A percentile compares a stretch with the other conserved stretches of the same genome.
Conservation (phyloP, 2,113 vertebrate species). For the Neopipo cinnamomea region DNA sequence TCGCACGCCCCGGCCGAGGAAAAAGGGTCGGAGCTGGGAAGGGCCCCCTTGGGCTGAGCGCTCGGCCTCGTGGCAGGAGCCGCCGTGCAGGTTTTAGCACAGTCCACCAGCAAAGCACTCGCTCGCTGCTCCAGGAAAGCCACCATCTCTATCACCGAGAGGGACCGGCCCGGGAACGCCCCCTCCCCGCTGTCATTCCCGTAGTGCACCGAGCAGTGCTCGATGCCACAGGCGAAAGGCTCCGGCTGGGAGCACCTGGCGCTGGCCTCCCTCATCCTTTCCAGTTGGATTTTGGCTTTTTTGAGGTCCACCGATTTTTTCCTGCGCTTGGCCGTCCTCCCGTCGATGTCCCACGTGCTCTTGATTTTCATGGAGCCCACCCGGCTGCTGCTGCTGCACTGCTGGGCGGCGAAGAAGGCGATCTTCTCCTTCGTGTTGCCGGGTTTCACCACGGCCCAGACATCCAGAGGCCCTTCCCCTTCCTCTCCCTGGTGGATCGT, state of each 20-base stretch:
- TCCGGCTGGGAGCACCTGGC: conserved; percentile 67
- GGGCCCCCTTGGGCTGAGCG: conserved; percentile 51
- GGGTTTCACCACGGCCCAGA: conserved; percentile 91
- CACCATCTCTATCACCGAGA: conserved; percentile 93
- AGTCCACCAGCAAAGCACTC: conserved; percentile 74
- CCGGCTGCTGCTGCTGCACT: conserved; percentile 62
- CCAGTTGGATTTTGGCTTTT: conserved; percentile 73
- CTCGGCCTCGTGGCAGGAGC: conserved; percentile 39
- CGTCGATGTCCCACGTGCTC: conserved; percentile 84
- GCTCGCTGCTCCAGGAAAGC: conserved; percentile 89
- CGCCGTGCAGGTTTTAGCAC: conserved; percentile 65
- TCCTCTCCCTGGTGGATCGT: conserved; percentile 79
- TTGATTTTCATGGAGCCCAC: conserved; percentile 82
- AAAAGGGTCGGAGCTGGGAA: conserved; percentile 30
- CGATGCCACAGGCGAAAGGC: conserved; percentile 70
- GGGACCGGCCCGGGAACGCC: conserved; percentile 55
- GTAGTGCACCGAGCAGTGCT: conserved; percentile 75
- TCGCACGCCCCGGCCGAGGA: conserved; percentile 13
- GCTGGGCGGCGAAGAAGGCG: conserved; percentile 88
- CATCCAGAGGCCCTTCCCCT: conserved; percentile 77
- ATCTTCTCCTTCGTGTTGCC: conserved; percentile 97
- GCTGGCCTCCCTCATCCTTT: conserved; percentile 71
- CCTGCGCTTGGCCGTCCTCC: conserved; percentile 83
- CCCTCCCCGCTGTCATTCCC: conserved; percentile 43
- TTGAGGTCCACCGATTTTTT: conserved; percentile 80